These are phyloP conservation scores for Eupithecia inturbata DNA, from an alignment of 2,888 invertebrate species.

Conservation along the genomic window DNA sequence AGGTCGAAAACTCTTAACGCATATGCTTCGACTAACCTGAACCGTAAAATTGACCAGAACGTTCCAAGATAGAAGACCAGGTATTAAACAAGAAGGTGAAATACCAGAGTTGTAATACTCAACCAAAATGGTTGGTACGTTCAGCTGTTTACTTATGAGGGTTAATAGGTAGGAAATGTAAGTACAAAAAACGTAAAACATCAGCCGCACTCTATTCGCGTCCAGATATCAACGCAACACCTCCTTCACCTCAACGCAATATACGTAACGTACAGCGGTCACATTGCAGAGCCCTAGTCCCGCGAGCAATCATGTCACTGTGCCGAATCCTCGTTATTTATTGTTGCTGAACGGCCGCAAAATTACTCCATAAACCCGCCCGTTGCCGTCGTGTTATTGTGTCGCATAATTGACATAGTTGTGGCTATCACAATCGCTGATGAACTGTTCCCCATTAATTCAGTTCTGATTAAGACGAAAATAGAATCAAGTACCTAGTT, in stretches of 20 bases:
- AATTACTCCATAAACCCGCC: slow-evolving; percentile 43
- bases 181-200: background rate
- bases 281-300: slow-evolving; percentile 54
- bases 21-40: slow-evolving; percentile 33
- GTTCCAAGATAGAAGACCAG: slow-evolving; percentile 24
- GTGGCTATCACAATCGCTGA: slow-evolving; percentile 12
- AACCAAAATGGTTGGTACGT: background rate
- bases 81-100: background rate
- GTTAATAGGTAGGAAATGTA: too few species aligned
- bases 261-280: slow-evolving; percentile 48
- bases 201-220: background rate
- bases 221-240: slow-evolving; percentile 9
- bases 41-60: slow-evolving; percentile 36
- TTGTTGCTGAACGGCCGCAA: slow-evolving; percentile 51
- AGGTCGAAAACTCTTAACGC: slow-evolving; percentile 33
- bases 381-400: slow-evolving; percentile 52
- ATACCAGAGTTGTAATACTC: too few species aligned
- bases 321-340: slow-evolving; percentile 68
- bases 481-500: background rate
- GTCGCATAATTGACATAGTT: slow-evolving; percentile 38
- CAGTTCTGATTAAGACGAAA: background rate
- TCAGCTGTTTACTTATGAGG: too few species aligned
- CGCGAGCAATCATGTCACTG: slow-evolving; percentile 56
- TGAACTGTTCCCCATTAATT: background rate
- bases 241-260: slow-evolving; percentile 50